phyloP scores from a whole-genome alignment of 2,888 invertebrate genomes.

The Cosmia trapezina region DNA sequence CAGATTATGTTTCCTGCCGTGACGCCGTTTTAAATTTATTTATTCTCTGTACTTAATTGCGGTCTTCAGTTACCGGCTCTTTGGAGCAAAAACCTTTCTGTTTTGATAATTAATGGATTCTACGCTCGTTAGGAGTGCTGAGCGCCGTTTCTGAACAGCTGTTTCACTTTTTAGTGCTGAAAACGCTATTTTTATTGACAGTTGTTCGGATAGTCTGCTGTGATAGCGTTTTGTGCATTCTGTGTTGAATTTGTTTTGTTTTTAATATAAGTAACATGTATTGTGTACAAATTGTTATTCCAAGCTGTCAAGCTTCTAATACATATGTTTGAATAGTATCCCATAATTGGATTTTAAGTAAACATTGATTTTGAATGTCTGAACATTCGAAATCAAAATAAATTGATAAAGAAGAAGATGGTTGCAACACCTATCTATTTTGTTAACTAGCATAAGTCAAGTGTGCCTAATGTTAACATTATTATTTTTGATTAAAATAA shows the following conservation, averaged over 20 bases:
- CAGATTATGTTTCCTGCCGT: constrained; percentile 75
- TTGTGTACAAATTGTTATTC: neutral
- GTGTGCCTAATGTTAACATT: too few relatives aligned
- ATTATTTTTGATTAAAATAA: too few relatives aligned
- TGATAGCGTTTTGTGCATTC: constrained; percentile 30
- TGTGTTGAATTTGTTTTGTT: neutral
- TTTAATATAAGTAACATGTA: neutral
- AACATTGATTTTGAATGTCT: neutral
- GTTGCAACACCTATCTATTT: too few relatives aligned
- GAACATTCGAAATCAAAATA: neutral
- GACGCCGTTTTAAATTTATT: constrained; percentile 74
- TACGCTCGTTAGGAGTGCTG: constrained; percentile 63
- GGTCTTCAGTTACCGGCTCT: constrained; percentile 71
- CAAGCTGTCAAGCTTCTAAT: neutral
- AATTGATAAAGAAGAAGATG: too few relatives aligned
- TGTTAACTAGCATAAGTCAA: too few relatives aligned
- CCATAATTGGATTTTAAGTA: too few relatives aligned
- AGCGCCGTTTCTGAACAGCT: constrained; percentile 56
- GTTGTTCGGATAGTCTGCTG: constrained; percentile 24
- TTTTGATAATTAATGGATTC: constrained; percentile 74
- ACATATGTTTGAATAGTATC: neutral
- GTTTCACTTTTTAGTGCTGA: constrained; percentile 58
- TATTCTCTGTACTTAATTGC: constrained; percentile 74
- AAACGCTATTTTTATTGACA: constrained; percentile 54
- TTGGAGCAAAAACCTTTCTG: constrained; percentile 68